phyloP scores from a whole-genome alignment of 2,113 vertebrate genomes.

The Sphyrna mokarran region DNA sequence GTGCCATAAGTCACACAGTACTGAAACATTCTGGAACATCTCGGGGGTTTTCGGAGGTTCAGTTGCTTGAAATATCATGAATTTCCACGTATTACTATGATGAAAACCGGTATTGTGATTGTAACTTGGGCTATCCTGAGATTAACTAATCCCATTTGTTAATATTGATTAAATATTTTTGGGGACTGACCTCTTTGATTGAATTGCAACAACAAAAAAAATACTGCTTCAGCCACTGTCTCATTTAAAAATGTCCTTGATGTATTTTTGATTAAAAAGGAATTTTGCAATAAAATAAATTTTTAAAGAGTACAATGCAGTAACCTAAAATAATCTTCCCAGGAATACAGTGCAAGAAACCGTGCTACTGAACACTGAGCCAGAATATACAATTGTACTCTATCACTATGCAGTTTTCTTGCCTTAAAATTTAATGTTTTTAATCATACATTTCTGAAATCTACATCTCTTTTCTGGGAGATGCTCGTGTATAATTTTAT shows the following conservation, averaged over 20 bases:
- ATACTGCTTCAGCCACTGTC: neutral
- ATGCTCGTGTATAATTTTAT: neutral
- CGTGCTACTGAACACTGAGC: neutral
- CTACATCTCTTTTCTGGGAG: neutral
- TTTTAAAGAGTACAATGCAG: neutral
- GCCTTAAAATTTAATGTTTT: constrained; percentile 30
- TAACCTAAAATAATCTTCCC: neutral
- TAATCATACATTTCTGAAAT: constrained; percentile 8
- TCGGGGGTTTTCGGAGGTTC: neutral
- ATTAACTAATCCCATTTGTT: neutral
- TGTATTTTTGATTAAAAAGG: constrained; percentile 9
- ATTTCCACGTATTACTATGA: neutral
- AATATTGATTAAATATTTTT: neutral
- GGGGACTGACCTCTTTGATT: neutral
- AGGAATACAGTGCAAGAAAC: neutral
- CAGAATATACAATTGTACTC: neutral
- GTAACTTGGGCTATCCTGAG: neutral
- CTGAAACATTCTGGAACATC: neutral
- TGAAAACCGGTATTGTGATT: neutral
- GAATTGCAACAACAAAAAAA: neutral
- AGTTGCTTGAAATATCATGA: neutral
- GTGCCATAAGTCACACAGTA: neutral
- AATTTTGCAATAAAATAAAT: constrained; percentile 33
- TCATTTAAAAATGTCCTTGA: neutral
- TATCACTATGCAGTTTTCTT: constrained; percentile 29